Percentiles rank a stretch among this genome's conserved stretches.
phyloP scores from a whole-genome alignment of 1,140 invertebrate genomes.

The Sycophaga agraensis region DNA sequence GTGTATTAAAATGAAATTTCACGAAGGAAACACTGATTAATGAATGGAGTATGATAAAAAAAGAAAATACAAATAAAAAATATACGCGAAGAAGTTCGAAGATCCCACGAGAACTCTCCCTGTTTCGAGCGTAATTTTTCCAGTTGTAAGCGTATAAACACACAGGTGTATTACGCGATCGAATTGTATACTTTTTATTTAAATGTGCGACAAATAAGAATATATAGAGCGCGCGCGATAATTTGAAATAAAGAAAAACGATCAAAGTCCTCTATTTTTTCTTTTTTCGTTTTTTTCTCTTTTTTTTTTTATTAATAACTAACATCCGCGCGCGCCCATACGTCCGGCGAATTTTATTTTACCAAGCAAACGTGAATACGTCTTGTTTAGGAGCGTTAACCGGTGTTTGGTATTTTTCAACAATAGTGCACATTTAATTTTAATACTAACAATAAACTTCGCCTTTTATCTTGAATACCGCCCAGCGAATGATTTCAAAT shows the following conservation, averaged over 20 bases:
- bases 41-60: slow-evolving; percentile 29
- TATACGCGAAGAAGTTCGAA: slow-evolving; percentile 23
- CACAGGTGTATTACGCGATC: slow-evolving; percentile 16
- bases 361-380: slow-evolving; percentile 9
- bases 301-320: slow-evolving; percentile 13
- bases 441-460: neutral
- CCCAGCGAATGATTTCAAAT: slow-evolving; percentile 7
- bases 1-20: slow-evolving; percentile 30
- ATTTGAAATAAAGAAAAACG: slow-evolving; percentile 21
- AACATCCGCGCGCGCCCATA: slow-evolving; percentile 1
- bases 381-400: slow-evolving; percentile 18
- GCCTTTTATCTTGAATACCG: neutral
- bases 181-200: slow-evolving; percentile 30
- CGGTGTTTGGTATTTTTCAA: slow-evolving; percentile 18
- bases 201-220: slow-evolving; percentile 26
- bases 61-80: slow-evolving; percentile 25
- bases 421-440: neutral
- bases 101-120: slow-evolving; percentile 21
- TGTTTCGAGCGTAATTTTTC: slow-evolving; percentile 26
- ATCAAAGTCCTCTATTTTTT: slow-evolving; percentile 9
- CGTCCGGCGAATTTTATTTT: slow-evolving; percentile 24
- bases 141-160: slow-evolving; percentile 24
- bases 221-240: slow-evolving; percentile 22
- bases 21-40: slow-evolving; percentile 26
- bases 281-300: slow-evolving; percentile 9